Evolutionary conservation across 37 sponge, comb jelly and placozoan genomes (phyloP), one percentile per base, ranked within the genome.

Genomic region (Cliona cf. orientalis): DNA sequence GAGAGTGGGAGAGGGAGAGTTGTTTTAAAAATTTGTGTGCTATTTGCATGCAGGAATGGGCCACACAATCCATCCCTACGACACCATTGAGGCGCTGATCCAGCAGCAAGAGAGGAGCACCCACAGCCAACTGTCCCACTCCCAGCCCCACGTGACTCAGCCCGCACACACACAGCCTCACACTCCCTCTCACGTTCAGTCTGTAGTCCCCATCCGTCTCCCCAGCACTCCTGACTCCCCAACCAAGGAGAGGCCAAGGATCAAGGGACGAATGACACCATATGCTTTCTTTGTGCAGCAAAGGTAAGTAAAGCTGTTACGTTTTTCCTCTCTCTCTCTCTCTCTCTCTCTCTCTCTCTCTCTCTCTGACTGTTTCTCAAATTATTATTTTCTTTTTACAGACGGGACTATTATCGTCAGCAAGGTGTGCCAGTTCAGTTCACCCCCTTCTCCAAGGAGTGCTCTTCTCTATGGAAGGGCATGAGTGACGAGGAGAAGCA

Each of bases 221-320:
- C 56, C 73, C 9, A 32, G 56, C 32, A 31, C 46, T 11, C 46
- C 71, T 7, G 57, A 72, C 4, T 26, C 56, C 25, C 73, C 73
- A 25, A 53, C 58, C 21, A 77, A 69, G 25, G 82, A 81, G 1
- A 59, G 76, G 2, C 67, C 81, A 3, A 44, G 82, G 21, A 36
- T 75, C 9, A 29, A 59, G 43, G 90, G 90, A 23, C 45, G 90
- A 34, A 90, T 84, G 90, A 87, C 95, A 0, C 83, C 91, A 2
- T 95, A 95, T 49, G 91, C 95, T 34, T 95, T 91, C 82, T 95
- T 88, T 75, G 95, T 93, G 0, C 90, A 93, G 63, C 64, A 76
- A 19, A 76, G 73, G 73, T 72, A 25, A 21, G 17, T 42, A 23
- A n/a, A n/a, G n/a, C n/a, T n/a, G n/a, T n/a, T n/a, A n/a, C n/a